Conservation (phyloP, 2,888 invertebrate species). For the Glaucopsyche alexis region DNA sequence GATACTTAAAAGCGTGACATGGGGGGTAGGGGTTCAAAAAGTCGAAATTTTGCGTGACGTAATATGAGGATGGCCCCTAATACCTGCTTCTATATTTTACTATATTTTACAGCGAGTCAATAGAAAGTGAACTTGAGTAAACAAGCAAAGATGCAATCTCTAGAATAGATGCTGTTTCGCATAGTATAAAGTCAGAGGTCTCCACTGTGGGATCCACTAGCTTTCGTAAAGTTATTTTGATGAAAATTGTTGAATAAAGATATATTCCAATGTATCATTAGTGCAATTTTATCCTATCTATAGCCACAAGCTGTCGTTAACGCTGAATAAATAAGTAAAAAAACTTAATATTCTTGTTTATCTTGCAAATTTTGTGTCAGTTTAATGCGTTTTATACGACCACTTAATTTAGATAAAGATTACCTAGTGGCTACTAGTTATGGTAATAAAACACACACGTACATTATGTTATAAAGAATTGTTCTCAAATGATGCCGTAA, state of each 20-base stretch:
- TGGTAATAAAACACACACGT: not conserved
- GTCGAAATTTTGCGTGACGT: too few relatives aligned
- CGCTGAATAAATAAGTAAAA: not conserved
- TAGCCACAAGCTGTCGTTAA: conserved; percentile 2
- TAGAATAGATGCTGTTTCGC: conserved; percentile 10
- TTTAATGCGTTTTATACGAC: conserved; percentile 17
- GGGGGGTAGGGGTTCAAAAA: too few relatives aligned
- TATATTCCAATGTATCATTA: not conserved
- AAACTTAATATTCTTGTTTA: not conserved
- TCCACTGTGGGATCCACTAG: conserved; percentile 4
- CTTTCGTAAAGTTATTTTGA: conserved; percentile 7
- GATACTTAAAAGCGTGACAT: too few relatives aligned
- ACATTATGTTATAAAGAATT: conserved; percentile 6
- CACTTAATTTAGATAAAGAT: conserved; percentile 3
- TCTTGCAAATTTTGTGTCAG: conserved; percentile 17
- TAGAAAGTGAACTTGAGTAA: conserved; percentile 8
- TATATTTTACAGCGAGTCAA: not conserved
- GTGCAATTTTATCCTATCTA: not conserved
- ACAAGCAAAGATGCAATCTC: conserved; percentile 11
- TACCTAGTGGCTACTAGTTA: not conserved
- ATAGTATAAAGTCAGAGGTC: conserved; percentile 7
- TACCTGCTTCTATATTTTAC: not conserved
- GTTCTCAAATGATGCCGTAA: conserved; percentile 9
- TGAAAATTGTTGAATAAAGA: conserved; percentile 5
- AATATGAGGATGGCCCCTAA: too few relatives aligned